Conservation (phyloP, 2,888 invertebrate genomes). For the Chymomyza amoena region DNA sequence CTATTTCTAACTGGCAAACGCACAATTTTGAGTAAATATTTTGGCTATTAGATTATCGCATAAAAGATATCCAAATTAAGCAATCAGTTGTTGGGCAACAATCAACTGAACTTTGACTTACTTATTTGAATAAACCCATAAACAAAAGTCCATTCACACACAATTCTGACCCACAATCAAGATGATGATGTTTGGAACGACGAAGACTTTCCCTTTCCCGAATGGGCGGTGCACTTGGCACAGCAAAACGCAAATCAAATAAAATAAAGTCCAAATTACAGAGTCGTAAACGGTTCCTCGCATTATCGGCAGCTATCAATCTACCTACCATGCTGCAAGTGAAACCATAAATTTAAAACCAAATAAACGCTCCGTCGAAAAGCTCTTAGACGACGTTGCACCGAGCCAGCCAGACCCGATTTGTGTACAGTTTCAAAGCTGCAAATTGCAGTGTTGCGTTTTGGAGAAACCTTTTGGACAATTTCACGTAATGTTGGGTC, state of each 20-base stretch:
- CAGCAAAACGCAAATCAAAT: slow-evolving; percentile 58
- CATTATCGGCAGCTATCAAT: slow-evolving; percentile 73
- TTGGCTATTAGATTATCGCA: background rate
- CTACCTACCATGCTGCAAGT: slow-evolving; percentile 59
- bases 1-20: background rate
- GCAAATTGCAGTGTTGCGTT: slow-evolving; percentile 7
- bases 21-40: background rate
- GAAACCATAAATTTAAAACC: slow-evolving; percentile 73
- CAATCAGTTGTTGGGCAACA: background rate
- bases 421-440: slow-evolving; percentile 1
- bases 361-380: slow-evolving; percentile 48
- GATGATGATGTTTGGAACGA: background rate
- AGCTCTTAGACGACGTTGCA: background rate
- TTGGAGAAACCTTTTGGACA: slow-evolving; percentile 1
- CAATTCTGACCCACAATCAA: background rate
- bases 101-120: slow-evolving; percentile 51
- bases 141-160: background rate
- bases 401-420: background rate
- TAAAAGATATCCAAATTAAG: background rate
- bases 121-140: background rate
- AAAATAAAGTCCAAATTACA: slow-evolving; percentile 69
- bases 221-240: slow-evolving; percentile 10
- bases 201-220: slow-evolving; percentile 58
- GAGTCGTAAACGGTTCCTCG: slow-evolving; percentile 71
- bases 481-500: slow-evolving; percentile 3